These are phyloP conservation scores for Crotalus helleri DNA, from an alignment of 2,113 vertebrate genomes.

Conservation along the genomic window DNA sequence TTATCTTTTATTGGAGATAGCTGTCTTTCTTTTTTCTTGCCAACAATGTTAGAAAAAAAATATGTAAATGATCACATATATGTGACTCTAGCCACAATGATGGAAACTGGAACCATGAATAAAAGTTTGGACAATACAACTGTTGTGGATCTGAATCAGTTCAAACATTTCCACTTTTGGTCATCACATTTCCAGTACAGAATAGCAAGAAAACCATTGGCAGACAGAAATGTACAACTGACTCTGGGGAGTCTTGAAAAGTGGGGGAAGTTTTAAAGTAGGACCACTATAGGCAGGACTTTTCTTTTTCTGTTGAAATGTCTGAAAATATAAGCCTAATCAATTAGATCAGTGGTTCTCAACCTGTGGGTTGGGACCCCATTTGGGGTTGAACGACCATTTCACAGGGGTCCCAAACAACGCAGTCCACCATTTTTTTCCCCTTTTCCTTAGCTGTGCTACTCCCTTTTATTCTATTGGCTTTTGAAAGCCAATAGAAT, in stretches of 20 bases:
- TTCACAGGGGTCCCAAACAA: too few species aligned
- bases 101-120: not conserved
- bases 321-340: not conserved
- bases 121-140: not conserved
- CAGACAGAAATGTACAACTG: not conserved
- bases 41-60: not conserved
- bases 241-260: not conserved
- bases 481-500: too few species aligned
- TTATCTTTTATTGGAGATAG: not conserved
- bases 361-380: too few species aligned
- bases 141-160: not conserved
- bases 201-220: not conserved
- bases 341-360: not conserved
- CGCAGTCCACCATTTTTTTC: too few species aligned
- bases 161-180: not conserved
- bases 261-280: not conserved
- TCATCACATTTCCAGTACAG: not conserved
- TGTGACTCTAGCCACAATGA: not conserved
- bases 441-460: too few species aligned
- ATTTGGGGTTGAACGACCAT: too few species aligned
- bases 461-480: too few species aligned
- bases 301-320: not conserved
- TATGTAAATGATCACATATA: not conserved
- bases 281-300: too few species aligned
- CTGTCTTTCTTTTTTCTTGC: not conserved